Percentiles rank a stretch among this genome's conserved stretches.
phyloP scores from a whole-genome alignment of 2,797 vertebrate genomes.

The Knipowitschia caucasica region DNA sequence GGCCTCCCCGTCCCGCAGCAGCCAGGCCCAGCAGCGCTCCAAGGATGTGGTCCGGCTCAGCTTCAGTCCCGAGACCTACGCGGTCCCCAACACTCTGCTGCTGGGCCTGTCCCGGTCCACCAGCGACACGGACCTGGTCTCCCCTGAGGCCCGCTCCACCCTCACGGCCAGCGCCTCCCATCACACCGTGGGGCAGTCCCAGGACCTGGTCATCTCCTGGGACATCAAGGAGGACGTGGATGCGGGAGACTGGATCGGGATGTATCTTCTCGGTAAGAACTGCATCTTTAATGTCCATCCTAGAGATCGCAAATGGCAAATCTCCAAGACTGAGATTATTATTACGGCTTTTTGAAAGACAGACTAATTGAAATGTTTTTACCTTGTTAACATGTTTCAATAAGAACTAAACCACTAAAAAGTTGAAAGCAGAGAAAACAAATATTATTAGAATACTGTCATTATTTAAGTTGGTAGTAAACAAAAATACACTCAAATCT shows the following conservation, averaged over 20 bases:
- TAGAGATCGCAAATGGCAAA: no score
- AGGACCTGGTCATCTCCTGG: constrained; percentile 92
- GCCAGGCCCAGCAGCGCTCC: constrained; percentile 86
- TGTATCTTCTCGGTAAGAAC: constrained; percentile 90
- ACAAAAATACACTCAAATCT: no score
- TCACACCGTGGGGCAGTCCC: constrained; percentile 88
- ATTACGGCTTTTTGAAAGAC: no score
- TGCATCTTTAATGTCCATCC: no score
- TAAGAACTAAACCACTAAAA: no score
- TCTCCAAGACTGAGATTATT: no score
- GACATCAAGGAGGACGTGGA: constrained; percentile 98
- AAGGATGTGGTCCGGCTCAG: constrained; percentile 87
- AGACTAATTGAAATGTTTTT: no score
- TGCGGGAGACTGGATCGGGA: constrained; percentile 97
- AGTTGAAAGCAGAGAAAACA: no score
- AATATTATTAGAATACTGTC: no score
- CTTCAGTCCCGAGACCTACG: constrained; percentile 84
- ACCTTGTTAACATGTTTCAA: no score
- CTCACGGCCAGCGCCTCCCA: constrained; percentile 89
- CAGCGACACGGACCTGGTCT: constrained; percentile 93
- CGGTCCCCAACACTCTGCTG: constrained; percentile 75
- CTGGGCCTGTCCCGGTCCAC: constrained; percentile 87
- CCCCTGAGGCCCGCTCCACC: constrained; percentile 89
- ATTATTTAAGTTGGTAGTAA: no score
- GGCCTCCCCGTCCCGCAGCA: constrained; percentile 89